Conservation (phyloP, 2,797 vertebrate genomes). For the Sylvia borin region DNA sequence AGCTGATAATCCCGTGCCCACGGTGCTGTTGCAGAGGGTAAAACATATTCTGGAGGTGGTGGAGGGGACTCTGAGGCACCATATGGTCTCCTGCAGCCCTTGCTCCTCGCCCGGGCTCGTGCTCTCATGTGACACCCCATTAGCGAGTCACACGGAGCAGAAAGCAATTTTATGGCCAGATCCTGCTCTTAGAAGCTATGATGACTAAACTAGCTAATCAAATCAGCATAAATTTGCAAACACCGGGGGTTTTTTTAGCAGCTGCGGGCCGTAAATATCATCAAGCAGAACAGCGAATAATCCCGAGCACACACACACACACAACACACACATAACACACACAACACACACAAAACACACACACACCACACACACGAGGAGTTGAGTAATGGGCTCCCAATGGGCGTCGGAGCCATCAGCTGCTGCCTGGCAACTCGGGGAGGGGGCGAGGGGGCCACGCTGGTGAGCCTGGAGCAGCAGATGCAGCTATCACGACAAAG, state of each 20-base stretch:
- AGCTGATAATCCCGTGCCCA: neutral
- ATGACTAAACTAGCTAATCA: slow-evolving; percentile 80
- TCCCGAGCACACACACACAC: slow-evolving; percentile 6
- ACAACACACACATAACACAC: neutral
- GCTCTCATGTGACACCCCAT: slow-evolving; percentile 71
- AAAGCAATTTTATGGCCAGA: slow-evolving; percentile 70
- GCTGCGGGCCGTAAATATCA: slow-evolving; percentile 77
- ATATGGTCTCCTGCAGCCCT: slow-evolving; percentile 63
- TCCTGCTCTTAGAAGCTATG: slow-evolving; percentile 66
- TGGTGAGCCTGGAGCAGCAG: slow-evolving; percentile 65
- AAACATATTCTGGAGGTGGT: slow-evolving; percentile 33
- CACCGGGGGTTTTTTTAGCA: slow-evolving; percentile 62
- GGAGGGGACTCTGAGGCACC: slow-evolving; percentile 25
- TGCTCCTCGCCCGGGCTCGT: neutral
- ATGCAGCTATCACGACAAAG: slow-evolving; percentile 45
- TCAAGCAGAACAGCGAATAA: slow-evolving; percentile 61
- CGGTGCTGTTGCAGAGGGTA: neutral
- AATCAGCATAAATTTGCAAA: slow-evolving; percentile 81
- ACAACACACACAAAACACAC: neutral
- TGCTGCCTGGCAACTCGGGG: slow-evolving; percentile 66
- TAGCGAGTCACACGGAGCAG: slow-evolving; percentile 69
- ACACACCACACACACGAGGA: neutral
- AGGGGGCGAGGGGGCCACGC: slow-evolving; percentile 32
- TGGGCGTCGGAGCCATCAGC: slow-evolving; percentile 67
- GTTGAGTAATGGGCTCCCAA: slow-evolving; percentile 73